Percentiles rank a stretch among this genome's conserved stretches.
Evolutionary conservation across 2,113 vertebrate genomes (phyloP).

Genomic region (Macquaria ambigua): DNA sequence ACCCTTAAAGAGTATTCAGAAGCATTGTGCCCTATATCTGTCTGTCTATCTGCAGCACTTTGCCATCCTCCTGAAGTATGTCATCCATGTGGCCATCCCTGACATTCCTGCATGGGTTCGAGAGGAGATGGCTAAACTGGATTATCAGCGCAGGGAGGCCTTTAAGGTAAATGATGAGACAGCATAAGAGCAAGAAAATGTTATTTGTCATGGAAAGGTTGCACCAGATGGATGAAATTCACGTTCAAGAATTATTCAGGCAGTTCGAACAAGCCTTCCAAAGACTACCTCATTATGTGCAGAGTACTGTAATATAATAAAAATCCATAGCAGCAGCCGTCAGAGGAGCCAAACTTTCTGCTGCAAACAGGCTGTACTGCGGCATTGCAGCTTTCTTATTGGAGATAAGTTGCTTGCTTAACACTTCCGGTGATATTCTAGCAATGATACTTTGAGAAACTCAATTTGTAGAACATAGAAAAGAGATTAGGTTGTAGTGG

Average conservation of each 20-base stretch:
- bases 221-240: background rate
- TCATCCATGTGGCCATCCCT: constrained; percentile 94
- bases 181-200: background rate
- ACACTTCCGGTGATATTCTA: constrained; percentile 5
- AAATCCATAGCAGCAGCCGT: background rate
- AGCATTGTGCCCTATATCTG: background rate
- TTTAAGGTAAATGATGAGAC: constrained; percentile 89
- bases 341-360: background rate
- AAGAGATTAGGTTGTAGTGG: background rate
- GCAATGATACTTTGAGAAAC: background rate
- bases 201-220: background rate
- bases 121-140: constrained; percentile 96
- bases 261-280: background rate
- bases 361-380: constrained; percentile 3
- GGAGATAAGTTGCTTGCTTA: constrained; percentile 6
- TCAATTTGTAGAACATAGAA: constrained; percentile 1
- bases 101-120: constrained; percentile 95
- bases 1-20: background rate
- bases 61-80: constrained; percentile 93
- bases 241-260: background rate
- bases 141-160: constrained; percentile 95
- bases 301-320: constrained; percentile 16
- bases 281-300: background rate
- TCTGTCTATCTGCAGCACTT: constrained; percentile 87
- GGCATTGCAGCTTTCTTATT: constrained; percentile 16